phyloP scores from a whole-genome alignment of 2,888 invertebrate species.

The Desoria tigrina region DNA sequence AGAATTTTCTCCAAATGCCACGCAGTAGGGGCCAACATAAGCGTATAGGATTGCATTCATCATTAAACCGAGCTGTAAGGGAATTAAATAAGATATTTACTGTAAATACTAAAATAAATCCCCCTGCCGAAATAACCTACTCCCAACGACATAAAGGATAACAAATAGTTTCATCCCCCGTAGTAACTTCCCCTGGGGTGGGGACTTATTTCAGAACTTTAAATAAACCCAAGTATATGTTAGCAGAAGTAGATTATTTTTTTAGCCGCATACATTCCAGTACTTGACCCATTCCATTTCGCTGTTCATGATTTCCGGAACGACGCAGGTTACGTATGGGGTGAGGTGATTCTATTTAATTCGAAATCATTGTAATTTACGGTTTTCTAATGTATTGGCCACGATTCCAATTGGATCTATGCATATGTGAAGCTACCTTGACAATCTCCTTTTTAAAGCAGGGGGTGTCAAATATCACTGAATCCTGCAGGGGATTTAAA shows the following conservation, averaged over 20 bases:
- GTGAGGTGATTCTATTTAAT: constrained; percentile 37
- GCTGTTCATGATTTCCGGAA: constrained; percentile 44
- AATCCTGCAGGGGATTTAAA: constrained; percentile 15
- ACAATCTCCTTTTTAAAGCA: constrained; percentile 27
- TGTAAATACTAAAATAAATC: no score
- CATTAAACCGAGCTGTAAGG: constrained; percentile 25
- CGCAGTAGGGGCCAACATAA: constrained; percentile 41
- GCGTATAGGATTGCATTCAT: constrained; percentile 20
- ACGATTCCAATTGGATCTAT: no score
- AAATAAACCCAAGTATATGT: no score
- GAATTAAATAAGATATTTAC: background rate
- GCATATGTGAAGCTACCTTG: constrained; percentile 16
- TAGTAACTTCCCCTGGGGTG: no score
- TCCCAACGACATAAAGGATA: no score
- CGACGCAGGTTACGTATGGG: constrained; percentile 40
- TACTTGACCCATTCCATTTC: constrained; percentile 29
- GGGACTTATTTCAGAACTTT: no score
- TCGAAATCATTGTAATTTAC: constrained; percentile 6
- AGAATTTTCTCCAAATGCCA: constrained; percentile 28
- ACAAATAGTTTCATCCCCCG: no score
- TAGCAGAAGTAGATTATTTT: background rate
- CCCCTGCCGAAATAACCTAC: background rate
- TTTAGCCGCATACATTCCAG: constrained; percentile 35
- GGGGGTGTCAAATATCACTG: constrained; percentile 42
- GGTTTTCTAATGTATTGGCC: no score